Conservation (phyloP, 2,113 vertebrate genomes). For the Coptodon rendalli region DNA sequence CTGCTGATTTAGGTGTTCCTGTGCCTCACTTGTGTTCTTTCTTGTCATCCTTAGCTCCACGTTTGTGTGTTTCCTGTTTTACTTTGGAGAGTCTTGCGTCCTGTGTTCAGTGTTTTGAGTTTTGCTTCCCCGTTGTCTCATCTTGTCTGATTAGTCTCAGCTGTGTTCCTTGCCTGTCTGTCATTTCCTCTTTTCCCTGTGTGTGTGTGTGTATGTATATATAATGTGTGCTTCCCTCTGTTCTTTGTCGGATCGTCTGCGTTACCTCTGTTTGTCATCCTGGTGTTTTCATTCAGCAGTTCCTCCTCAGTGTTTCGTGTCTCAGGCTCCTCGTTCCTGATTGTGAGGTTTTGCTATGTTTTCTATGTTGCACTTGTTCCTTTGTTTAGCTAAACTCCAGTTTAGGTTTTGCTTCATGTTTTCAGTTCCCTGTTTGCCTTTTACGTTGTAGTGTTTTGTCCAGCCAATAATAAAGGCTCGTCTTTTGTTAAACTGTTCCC, state of each 20-base stretch:
- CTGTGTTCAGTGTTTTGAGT: not conserved
- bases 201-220: not conserved
- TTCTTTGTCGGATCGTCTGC: accelerated
- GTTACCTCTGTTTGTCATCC: not conserved
- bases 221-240: not conserved
- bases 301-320: not conserved
- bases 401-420: not conserved
- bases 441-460: not conserved
- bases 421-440: not conserved
- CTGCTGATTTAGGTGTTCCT: not conserved
- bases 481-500: not conserved
- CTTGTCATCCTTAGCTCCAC: not conserved
- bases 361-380: not conserved
- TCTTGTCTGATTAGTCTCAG: not conserved
- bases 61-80: not conserved
- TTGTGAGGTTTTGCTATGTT: not conserved
- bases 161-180: not conserved
- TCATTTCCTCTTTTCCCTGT: not conserved
- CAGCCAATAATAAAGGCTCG: not conserved
- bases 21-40: not conserved
- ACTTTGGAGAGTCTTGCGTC: accelerated
- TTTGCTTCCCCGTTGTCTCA: not conserved
- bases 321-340: not conserved
- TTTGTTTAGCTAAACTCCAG: not conserved
- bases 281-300: not conserved